Conservation (phyloP, 2,888 invertebrate species). For the Xestia rhomboidea region DNA sequence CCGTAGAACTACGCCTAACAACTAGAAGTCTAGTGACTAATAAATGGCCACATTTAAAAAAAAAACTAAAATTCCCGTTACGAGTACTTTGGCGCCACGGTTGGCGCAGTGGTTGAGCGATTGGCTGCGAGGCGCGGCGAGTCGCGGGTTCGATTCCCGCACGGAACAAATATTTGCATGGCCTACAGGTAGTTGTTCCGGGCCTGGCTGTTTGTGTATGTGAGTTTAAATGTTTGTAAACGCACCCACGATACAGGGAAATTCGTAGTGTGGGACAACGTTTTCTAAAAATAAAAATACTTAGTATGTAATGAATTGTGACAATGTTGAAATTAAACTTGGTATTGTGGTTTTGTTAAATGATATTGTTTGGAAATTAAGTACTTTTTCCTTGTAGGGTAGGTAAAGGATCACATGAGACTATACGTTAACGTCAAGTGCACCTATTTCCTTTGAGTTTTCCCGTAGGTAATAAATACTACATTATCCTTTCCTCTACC, state of each 20-base stretch:
- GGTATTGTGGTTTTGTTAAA: neutral
- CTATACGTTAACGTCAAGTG: neutral
- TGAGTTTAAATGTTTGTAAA: no score
- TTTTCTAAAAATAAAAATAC: no score
- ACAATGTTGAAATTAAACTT: neutral
- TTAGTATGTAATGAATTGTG: neutral
- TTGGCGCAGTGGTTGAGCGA: no score
- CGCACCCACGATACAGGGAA: no score
- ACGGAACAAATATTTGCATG: no score
- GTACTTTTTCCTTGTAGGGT: neutral
- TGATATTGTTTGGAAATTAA: neutral
- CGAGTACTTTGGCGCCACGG: neutral
- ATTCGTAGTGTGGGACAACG: no score
- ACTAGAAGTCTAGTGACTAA: neutral
- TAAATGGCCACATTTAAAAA: neutral
- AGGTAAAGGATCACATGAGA: neutral
- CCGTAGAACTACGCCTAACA: neutral
- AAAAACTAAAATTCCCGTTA: neutral
- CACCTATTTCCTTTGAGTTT: slow-evolving; percentile 7
- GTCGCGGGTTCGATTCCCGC: no score
- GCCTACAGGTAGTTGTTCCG: no score
- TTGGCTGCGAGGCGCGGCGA: no score
- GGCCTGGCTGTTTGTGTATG: no score
- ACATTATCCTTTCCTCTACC: neutral
- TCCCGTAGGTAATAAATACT: neutral